Evolutionary conservation across 2,113 vertebrate species (phyloP).

Genomic region (Circaetus cinerascens): DNA sequence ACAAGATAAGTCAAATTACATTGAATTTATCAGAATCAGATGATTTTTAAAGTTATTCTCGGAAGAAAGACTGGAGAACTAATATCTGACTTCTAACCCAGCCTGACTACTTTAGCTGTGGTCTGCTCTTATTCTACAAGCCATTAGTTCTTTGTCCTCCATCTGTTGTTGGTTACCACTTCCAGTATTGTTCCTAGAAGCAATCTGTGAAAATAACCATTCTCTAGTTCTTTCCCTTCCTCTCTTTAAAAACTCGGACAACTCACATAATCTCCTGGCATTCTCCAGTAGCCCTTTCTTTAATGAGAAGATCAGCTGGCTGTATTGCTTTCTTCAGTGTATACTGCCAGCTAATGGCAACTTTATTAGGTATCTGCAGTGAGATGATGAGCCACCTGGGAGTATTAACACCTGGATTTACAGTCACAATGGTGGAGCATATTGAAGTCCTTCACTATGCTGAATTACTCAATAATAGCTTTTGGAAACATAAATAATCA

Average conservation of each 20-base stretch:
- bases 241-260: constrained; percentile 52
- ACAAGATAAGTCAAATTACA: background rate
- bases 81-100: background rate
- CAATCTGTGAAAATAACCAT: background rate
- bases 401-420: constrained; percentile 84
- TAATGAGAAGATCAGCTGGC: constrained; percentile 72
- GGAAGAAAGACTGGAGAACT: background rate
- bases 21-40: constrained; percentile 20
- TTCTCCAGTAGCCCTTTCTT: constrained; percentile 53
- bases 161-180: background rate
- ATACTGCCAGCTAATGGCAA: constrained; percentile 72
- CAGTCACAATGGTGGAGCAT: constrained; percentile 70
- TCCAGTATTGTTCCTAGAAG: background rate
- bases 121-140: background rate
- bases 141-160: background rate
- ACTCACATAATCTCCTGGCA: constrained; percentile 57
- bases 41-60: background rate
- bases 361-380: constrained; percentile 78
- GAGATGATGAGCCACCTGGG: constrained; percentile 74
- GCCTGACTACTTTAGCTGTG: background rate
- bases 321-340: constrained; percentile 65
- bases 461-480: constrained; percentile 81
- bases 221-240: background rate
- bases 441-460: constrained; percentile 73
- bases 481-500: constrained; percentile 83